These are phyloP conservation scores for Apostichopus japonicus DNA, from an alignment of 35 echinoderm and acorn worm genomes.

Conservation along the genomic window DNA sequence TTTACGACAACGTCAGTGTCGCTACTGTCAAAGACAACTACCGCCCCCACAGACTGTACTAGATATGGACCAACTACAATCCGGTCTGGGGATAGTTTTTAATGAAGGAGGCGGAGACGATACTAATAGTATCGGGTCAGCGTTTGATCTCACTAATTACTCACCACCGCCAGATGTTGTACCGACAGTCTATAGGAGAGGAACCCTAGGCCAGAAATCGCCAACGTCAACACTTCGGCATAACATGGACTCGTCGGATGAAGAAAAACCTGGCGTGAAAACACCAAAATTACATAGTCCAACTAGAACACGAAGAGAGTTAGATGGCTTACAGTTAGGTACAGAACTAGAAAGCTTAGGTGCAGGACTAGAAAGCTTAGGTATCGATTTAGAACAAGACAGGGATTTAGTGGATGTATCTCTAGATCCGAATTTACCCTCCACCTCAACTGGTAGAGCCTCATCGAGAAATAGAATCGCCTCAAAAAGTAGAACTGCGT, in stretches of 20 bases:
- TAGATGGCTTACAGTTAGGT: not conserved
- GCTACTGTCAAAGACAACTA: constrained; percentile 17
- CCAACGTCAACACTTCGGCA: constrained; percentile 42
- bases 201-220: not conserved
- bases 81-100: not conserved
- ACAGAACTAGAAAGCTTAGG: not conserved
- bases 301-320: not conserved
- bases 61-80: constrained; percentile 44
- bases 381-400: not conserved
- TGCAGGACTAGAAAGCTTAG: not conserved
- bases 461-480: not conserved
- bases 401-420: constrained; percentile 25
- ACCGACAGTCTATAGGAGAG: constrained; percentile 4
- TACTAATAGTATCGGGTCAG: constrained; percentile 54
- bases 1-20: constrained; percentile 19
- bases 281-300: constrained; percentile 38
- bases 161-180: constrained; percentile 38
- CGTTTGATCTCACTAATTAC: constrained; percentile 5
- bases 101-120: not conserved
- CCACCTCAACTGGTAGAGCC: not conserved
- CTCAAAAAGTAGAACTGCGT: too few species aligned
- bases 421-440: constrained; percentile 4
- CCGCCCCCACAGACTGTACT: constrained; percentile 43
- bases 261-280: constrained; percentile 45
- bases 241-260: constrained; percentile 37